Evolutionary conservation across 2,113 vertebrate species (phyloP), one percentile per base, ranked within the genome.

Genomic region (Erythrocercus mccallii): DNA sequence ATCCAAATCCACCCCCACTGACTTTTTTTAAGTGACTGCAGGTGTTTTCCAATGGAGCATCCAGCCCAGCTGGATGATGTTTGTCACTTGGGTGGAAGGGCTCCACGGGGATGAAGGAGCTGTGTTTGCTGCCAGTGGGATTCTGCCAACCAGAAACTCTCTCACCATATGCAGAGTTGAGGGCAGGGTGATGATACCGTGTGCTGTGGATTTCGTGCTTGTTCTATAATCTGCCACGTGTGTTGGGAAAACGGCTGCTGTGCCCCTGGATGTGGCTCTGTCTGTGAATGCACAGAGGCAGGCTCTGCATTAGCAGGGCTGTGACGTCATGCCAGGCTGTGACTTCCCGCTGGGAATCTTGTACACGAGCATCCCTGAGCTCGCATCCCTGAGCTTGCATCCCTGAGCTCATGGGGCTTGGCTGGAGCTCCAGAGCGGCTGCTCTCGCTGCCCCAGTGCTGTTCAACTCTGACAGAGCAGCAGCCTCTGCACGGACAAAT

Each of bases 111-210:
- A 50, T 25, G 48, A 57, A 61, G 83, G 60, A 60, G 25, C 45
- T 0, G 2, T 37, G 12, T 6, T 0, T 1, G 47, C 45, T 80
- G 68, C 81, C 3, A 3, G 30, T 0, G 28, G 8, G 47, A 35
- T 21, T 51, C 62, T 56, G 30, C 45, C 4, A 8, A 2, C 0
- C 14, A 38, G 80, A 37, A 81, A 58, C 74, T 70, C 69, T 56
- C 47, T 50, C 5, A 24, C 42, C 50, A 4, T 3, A 5, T 1
- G 8, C 11, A 21, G 86, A 35, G 86, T 33, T 91, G 53, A 27
- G 94, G 31, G 71, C 23, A 0, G 74, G 87, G 70, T 22, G 40
- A 47, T 0, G 42, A 4, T 4, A 28, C 12, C 0, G 4, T 4
- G 62, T 10, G 51, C 82, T 6, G 28, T 14, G 74, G 60, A 47